Conservation (phyloP, 2,113 vertebrate genomes). For the Quiscalus mexicanus region DNA sequence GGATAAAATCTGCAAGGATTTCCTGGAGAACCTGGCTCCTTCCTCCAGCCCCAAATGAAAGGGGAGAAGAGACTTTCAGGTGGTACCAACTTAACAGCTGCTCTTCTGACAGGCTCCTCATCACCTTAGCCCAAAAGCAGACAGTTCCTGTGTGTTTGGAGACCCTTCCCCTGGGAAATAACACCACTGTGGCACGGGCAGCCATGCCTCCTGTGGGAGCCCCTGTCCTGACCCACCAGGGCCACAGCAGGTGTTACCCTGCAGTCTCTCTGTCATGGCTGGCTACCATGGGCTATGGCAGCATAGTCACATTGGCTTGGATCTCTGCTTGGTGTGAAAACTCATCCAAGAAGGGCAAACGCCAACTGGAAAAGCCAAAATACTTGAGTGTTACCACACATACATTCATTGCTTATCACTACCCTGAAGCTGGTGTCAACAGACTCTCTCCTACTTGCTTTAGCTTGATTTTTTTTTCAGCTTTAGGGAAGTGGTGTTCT, state of each 20-base stretch:
- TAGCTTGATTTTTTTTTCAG: not conserved
- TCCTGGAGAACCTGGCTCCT: not conserved
- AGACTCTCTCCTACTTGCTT: not conserved
- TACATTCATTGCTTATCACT: not conserved
- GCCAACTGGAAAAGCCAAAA: not conserved
- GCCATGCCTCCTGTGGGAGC: not conserved
- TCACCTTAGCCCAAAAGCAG: not conserved
- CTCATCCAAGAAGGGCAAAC: not conserved
- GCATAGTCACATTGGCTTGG: fast-evolving
- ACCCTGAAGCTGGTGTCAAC: not conserved
- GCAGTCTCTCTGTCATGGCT: fast-evolving
- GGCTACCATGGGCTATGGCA: not conserved
- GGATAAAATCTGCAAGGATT: not conserved
- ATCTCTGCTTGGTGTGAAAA: not conserved
- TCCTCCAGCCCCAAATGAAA: not conserved
- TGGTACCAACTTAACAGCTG: not conserved
- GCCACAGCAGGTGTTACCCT: not conserved
- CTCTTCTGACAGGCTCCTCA: not conserved
- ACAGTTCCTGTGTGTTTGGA: not conserved
- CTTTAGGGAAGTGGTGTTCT: not conserved
- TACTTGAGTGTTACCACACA: not conserved
- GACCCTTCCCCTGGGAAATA: not conserved
- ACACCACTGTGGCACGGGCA: fast-evolving
- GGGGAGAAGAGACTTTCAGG: not conserved
- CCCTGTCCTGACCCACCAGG: not conserved